phyloP scores from a whole-genome alignment of 2,797 vertebrate species.

The Enteromius argenteus region DNA sequence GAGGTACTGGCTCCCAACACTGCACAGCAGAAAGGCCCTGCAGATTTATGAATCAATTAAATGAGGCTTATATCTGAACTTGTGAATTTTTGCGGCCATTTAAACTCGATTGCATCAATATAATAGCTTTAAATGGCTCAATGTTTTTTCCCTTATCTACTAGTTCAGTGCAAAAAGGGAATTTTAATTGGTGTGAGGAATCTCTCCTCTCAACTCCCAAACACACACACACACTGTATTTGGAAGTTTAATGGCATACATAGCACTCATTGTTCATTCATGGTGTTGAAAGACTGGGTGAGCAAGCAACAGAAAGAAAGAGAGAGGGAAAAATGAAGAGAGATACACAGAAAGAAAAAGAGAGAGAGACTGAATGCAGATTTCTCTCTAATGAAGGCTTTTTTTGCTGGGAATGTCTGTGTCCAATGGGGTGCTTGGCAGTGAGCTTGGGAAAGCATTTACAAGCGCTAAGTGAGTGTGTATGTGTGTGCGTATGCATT shows the following conservation, averaged over 20 bases:
- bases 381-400: constrained; percentile 66
- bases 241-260: constrained; percentile 49
- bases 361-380: constrained; percentile 52
- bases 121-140: background rate
- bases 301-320: constrained; percentile 29
- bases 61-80: background rate
- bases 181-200: constrained; percentile 67
- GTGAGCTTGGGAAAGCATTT: constrained; percentile 68
- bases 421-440: constrained; percentile 65
- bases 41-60: background rate
- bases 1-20: background rate
- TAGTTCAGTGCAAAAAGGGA: constrained; percentile 52
- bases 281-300: constrained; percentile 58
- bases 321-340: constrained; percentile 11
- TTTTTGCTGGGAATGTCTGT: constrained; percentile 61
- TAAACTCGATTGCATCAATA: constrained; percentile 1
- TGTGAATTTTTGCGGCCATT: background rate
- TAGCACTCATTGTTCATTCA: constrained; percentile 68
- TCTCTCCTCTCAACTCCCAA: constrained; percentile 41
- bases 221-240: constrained; percentile 29
- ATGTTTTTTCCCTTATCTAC: constrained; percentile 41
- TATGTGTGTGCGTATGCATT: constrained; percentile 44
- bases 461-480: constrained; percentile 48
- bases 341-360: constrained; percentile 22
- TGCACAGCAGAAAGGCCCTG: background rate